A percentile compares a stretch with the other conserved stretches of the same genome.
These are phyloP conservation scores for Trissolcus brochymenae DNA, from an alignment of 2,888 invertebrate species.

Conservation along the genomic window DNA sequence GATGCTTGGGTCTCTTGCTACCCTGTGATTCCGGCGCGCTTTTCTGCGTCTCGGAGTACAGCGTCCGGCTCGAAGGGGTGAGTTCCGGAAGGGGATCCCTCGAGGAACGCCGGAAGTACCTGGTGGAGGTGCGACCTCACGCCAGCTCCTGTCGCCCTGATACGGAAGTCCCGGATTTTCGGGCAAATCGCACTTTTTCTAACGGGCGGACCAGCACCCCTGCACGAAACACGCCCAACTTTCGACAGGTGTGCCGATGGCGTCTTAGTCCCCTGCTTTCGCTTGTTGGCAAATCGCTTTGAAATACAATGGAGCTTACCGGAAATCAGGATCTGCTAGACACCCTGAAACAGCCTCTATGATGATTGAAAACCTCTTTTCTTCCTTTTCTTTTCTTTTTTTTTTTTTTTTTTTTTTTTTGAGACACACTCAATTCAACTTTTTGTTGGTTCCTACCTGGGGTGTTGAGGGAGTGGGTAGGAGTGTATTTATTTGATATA, in stretches of 20 bases:
- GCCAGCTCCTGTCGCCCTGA: slow-evolving; percentile 65
- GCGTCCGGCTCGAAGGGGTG: slow-evolving; percentile 10
- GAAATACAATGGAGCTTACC: no score
- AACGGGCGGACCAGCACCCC: slow-evolving; percentile 61
- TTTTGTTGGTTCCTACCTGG: background rate
- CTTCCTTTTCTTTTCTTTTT: background rate
- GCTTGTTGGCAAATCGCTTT: no score
- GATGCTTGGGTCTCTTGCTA: slow-evolving; percentile 59
- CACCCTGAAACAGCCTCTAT: no score
- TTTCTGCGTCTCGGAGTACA: slow-evolving; percentile 59
- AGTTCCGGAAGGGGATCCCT: slow-evolving; percentile 45
- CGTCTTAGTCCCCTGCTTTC: slow-evolving; percentile 7
- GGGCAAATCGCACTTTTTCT: slow-evolving; percentile 72
- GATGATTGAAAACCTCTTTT: background rate
- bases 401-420: background rate
- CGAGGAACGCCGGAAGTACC: slow-evolving; percentile 53
- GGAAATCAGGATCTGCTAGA: background rate
- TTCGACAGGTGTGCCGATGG: slow-evolving; percentile 50
- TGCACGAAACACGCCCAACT: slow-evolving; percentile 44
- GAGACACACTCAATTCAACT: no score
- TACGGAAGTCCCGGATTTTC: slow-evolving; percentile 71
- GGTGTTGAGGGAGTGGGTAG: background rate
- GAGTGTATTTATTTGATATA: slow-evolving; percentile 48
- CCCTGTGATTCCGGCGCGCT: slow-evolving; percentile 71
- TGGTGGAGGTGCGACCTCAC: slow-evolving; percentile 41